Evolutionary conservation across 2,888 invertebrate genomes (phyloP), one percentile per base, ranked within the genome.

Genomic region (Dichetophora obliterata): DNA sequence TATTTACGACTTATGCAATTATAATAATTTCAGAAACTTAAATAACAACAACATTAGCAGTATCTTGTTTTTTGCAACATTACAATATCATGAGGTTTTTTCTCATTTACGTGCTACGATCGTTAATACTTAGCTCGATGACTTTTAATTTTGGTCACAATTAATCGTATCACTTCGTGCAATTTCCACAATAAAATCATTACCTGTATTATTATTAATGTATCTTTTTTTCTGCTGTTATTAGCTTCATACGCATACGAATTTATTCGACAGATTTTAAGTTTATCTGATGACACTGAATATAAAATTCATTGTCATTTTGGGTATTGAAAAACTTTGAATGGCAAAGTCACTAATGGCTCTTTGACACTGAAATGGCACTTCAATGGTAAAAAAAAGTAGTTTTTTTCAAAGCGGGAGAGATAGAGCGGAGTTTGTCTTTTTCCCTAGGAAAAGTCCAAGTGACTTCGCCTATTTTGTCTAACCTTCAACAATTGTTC

Each of bases 281-380:
- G 22, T 22, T 14, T 24, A n/a, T 16, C 37, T 37, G 66, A 34
- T 37, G 66, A 66, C 66, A 66, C 31, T 66, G 37, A 37, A 19
- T 19, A 3, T 22, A 37, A 66, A 37, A 34, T 22, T 34, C 66
- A 66, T 66, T 66, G 66, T 66, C 66, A 66, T 66, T n/a, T 66
- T 19, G 43, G 19, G 19, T 66, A 34, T 34, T 66, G 57, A 9
- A 59, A 22, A 37, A 22, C 5, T 37, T 43, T 14, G 19, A 14
- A 34, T 43, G 14, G 43, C 66, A 16, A 34, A 66, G 66, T 66
- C 66, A 66, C 66, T 66, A 66, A 66, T 66, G 19, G 22, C 66
- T 43, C n/a, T 37, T 22, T 65, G 16, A 14, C 31, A 19, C 19
- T 54, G 22, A 19, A 6, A 22, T 11, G 3, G 43, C 4, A 43